These are phyloP conservation scores for Caenorhabditis afra DNA, from an alignment of 2,888 invertebrate species.

Conservation along the genomic window DNA sequence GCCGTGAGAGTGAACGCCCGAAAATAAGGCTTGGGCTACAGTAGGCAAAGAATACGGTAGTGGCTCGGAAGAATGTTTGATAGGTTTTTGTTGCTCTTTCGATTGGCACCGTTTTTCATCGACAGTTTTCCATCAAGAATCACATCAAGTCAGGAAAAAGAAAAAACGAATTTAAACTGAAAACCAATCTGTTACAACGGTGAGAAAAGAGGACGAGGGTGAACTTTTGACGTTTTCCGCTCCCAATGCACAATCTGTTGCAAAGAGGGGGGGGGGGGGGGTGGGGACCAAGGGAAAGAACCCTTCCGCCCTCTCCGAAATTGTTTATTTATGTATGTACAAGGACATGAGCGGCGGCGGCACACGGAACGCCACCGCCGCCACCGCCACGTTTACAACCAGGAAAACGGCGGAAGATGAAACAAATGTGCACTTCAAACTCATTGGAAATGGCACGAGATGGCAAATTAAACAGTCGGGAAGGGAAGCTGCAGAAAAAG, in stretches of 20 bases:
- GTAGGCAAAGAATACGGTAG: not conserved
- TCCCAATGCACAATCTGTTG: not conserved
- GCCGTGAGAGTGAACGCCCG: slow-evolving; percentile 8
- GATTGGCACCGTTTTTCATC: too few species aligned
- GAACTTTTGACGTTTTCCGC: too few species aligned
- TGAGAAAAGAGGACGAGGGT: too few species aligned
- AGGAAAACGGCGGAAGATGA: slow-evolving; percentile 10
- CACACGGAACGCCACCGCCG: not conserved
- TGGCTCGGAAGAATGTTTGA: too few species aligned
- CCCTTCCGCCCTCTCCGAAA: not conserved
- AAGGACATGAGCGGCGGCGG: slow-evolving; percentile 34
- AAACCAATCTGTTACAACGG: too few species aligned
- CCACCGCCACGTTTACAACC: slow-evolving; percentile 32
- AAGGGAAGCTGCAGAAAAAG: not conserved
- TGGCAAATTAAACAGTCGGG: slow-evolving; percentile 3
- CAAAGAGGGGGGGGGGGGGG: too few species aligned
- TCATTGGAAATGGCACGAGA: slow-evolving; percentile 21
- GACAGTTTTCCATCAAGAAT: too few species aligned
- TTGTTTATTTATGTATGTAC: slow-evolving; percentile 59
- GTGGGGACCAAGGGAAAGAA: slow-evolving; percentile 9
- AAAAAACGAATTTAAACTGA: too few species aligned
- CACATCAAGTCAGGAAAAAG: not conserved
- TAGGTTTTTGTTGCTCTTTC: too few species aligned
- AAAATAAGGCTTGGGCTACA: too few species aligned
- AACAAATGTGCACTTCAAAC: slow-evolving; percentile 11